Base-by-base conservation (phyloP, 2,888 invertebrate species). In the Theretra japonica region DNA sequence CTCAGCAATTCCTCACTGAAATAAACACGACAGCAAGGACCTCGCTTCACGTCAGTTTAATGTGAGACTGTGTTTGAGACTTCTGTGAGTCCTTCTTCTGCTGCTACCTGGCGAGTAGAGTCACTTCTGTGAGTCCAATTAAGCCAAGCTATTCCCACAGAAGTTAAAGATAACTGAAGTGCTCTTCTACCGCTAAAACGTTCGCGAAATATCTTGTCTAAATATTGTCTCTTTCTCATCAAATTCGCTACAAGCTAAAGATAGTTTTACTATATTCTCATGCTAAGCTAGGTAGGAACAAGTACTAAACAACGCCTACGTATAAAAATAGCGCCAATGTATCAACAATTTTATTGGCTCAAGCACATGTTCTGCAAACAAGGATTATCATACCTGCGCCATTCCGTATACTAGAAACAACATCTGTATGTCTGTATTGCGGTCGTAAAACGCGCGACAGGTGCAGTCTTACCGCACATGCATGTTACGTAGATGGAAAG, bases 321-420 rank as follows among this genome's bases (percentile, higher is more conserved):
- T 58, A 58, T 58, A 58, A 58, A 58, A 25, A 58, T 25, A 58
- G 23, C 8, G 21, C 21, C 41, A 62, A 65, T 65, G 1, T 65
- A 65, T 65, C 65, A 41, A 48, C 65, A 19, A 48, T 48, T 65
- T 65, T 65, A 65, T 65, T 48, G 6, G n/a, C 23, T 65, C 17
- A 17, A 48, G 48, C n/a, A 21, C 33, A 23, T 6, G 23, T 62
- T 62, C 21, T 5, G 65, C 23, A 23, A 53, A 60, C n/a, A 23
- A 48, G 65, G 65, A 65, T 65, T 48, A 65, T 48, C 23, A 48
- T 65, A 17, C 65, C 23, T 23, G 23, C 41, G 23, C 17, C 21
- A 48, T 65, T 23, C 25, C 17, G 25, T 65, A 33, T 60, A 19
- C 65, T 7, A 48, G 23, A 65, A 41, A 48, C 30, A 60, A 60